Conservation (phyloP, 2,888 invertebrate genomes). For the Phortica magna region DNA sequence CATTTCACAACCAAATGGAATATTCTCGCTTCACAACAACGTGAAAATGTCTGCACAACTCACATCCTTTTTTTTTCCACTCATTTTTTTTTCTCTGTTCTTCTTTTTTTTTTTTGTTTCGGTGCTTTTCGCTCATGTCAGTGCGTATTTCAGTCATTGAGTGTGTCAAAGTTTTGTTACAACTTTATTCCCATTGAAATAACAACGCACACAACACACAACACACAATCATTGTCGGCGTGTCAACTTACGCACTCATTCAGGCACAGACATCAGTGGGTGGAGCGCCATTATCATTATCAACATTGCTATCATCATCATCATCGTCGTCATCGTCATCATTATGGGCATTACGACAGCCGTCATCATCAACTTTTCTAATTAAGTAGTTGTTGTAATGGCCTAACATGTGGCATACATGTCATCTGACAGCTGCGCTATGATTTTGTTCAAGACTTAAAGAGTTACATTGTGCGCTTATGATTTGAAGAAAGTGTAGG, state of each 20-base stretch:
- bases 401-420: slow-evolving; percentile 9
- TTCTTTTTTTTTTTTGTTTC: neutral
- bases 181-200: neutral
- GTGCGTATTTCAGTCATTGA: neutral
- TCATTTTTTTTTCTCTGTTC: neutral
- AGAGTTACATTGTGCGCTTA: neutral
- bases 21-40: neutral
- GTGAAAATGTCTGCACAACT: neutral
- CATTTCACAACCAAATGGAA: neutral
- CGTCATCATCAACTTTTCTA: slow-evolving; percentile 15
- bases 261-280: neutral
- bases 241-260: slow-evolving; percentile 4
- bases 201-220: neutral
- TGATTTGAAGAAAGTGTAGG: neutral
- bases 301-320: slow-evolving; percentile 2
- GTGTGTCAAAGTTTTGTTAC: neutral
- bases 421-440: neutral
- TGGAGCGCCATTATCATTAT: slow-evolving; percentile 17
- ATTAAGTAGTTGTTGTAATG: slow-evolving; percentile 13
- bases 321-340: slow-evolving; percentile 17
- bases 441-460: neutral
- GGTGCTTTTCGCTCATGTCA: neutral
- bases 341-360: slow-evolving; percentile 10
- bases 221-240: neutral
- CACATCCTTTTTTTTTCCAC: neutral